Conservation (phyloP, 1,140 invertebrate species). For the Drosophila cardini region DNA sequence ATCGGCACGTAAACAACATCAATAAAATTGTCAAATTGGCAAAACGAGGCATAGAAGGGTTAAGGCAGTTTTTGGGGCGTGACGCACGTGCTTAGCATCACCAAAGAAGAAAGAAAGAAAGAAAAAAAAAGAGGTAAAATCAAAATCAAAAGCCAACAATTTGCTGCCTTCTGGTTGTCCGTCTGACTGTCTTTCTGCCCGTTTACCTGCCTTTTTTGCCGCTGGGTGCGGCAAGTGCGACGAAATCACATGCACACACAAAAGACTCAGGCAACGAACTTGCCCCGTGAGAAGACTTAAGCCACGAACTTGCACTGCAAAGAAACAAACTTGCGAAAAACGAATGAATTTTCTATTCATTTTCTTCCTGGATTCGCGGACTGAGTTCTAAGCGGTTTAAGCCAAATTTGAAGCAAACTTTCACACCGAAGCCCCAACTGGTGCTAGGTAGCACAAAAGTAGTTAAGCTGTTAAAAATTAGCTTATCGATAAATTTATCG, state of each 20-base stretch:
- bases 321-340: background rate
- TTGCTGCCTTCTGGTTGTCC: slow-evolving; percentile 2
- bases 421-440: slow-evolving; percentile 42
- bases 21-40: slow-evolving; percentile 81
- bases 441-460: background rate
- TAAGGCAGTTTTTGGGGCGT: slow-evolving; percentile 36
- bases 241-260: slow-evolving; percentile 1
- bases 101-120: slow-evolving; percentile 25
- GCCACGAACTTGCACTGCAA: slow-evolving; percentile 27
- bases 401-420: slow-evolving; percentile 36
- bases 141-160: slow-evolving; percentile 25
- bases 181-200: background rate
- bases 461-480: too few relatives aligned
- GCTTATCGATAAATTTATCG: too few relatives aligned
- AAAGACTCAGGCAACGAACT: slow-evolving; percentile 22
- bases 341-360: background rate
- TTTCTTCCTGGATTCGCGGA: slow-evolving; percentile 17
- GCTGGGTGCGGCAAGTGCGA: slow-evolving; percentile 27
- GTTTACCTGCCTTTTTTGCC: background rate
- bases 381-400: slow-evolving; percentile 36
- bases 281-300: background rate
- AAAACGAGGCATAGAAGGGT: slow-evolving; percentile 35
- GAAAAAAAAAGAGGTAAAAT: slow-evolving; percentile 6
- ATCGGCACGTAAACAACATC: slow-evolving; percentile 72
- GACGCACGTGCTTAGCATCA: slow-evolving; percentile 57